phyloP scores from a whole-genome alignment of 2,113 vertebrate species.

The Lanius collurio region DNA sequence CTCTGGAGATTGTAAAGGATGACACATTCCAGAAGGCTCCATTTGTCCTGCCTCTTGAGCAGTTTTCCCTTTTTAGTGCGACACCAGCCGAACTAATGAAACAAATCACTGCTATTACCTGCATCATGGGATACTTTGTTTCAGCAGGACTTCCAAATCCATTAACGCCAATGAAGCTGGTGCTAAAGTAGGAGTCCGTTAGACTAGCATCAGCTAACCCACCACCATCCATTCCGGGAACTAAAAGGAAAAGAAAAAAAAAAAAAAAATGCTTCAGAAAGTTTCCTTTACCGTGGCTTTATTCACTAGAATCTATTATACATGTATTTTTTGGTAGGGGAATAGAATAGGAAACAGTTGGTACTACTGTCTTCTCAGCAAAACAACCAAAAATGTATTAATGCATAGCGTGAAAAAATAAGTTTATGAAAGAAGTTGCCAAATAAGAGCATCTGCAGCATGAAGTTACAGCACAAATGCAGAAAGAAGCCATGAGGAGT shows the following conservation, averaged over 20 bases:
- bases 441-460: background rate
- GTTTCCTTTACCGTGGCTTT: background rate
- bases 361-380: background rate
- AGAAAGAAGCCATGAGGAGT: background rate
- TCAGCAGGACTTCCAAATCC: slow-evolving; percentile 97
- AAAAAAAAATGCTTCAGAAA: slow-evolving; percentile 38
- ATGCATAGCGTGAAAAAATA: background rate
- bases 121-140: slow-evolving; percentile 96
- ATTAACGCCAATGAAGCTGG: slow-evolving; percentile 98
- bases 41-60: background rate
- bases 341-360: background rate
- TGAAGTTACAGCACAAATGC: background rate
- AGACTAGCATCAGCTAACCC: slow-evolving; percentile 90
- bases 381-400: background rate
- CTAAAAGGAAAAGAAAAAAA: slow-evolving; percentile 73
- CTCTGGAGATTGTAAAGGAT: background rate
- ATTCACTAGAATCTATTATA: background rate
- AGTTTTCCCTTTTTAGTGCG: background rate
- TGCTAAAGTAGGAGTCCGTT: slow-evolving; percentile 98
- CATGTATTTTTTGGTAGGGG: background rate
- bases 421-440: background rate
- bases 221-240: slow-evolving; percentile 91
- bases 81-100: background rate
- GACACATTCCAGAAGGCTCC: background rate
- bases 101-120: slow-evolving; percentile 79